phyloP scores from a whole-genome alignment of 2,888 invertebrate species.

The Epinotia demarniana region DNA sequence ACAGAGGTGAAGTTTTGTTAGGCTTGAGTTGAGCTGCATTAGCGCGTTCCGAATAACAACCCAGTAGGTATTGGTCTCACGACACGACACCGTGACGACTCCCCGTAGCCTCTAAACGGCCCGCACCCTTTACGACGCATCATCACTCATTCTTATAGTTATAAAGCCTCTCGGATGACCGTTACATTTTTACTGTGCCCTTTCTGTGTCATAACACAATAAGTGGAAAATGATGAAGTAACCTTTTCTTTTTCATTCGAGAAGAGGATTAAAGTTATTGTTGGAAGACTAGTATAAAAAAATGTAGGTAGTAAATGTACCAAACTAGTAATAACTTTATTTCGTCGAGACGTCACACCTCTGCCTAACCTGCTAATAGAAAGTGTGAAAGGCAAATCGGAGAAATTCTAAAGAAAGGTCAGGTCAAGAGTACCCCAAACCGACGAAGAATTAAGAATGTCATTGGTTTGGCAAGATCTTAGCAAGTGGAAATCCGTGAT shows the following conservation, averaged over 20 bases:
- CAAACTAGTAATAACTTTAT: not conserved
- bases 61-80: conserved; percentile 6
- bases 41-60: too few relatives aligned
- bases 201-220: conserved; percentile 33
- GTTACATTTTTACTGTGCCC: conserved; percentile 38
- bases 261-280: conserved; percentile 14
- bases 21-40: too few relatives aligned
- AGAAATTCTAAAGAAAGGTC: too few relatives aligned
- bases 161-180: conserved; percentile 50
- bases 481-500: too few relatives aligned
- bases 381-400: too few relatives aligned
- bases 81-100: conserved; percentile 41
- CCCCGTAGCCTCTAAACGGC: conserved; percentile 47
- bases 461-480: too few relatives aligned
- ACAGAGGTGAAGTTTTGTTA: too few relatives aligned
- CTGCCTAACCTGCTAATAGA: too few relatives aligned
- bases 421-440: too few relatives aligned
- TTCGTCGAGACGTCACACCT: too few relatives aligned
- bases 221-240: conserved; percentile 16
- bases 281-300: not conserved
- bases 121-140: conserved; percentile 55
- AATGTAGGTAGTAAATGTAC: too few relatives aligned
- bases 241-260: conserved; percentile 5
- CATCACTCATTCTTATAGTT: conserved; percentile 63
- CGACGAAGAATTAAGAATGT: too few relatives aligned